Evolutionary conservation across 1,140 invertebrate species (phyloP).

Genomic region (Drosophila biarmipes): DNA sequence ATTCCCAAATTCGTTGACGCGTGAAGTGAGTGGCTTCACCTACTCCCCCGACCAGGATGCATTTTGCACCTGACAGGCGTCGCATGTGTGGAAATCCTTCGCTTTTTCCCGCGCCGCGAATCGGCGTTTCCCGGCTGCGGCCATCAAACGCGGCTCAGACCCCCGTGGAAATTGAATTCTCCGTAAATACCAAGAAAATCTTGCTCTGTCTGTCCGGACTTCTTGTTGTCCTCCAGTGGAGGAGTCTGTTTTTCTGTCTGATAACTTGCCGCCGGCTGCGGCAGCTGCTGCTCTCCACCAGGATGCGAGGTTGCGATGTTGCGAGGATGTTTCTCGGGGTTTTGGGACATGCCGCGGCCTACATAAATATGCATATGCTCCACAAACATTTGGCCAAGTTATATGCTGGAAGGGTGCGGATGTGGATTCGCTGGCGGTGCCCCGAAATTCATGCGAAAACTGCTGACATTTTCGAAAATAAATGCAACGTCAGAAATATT

Average conservation of each 20-base stretch:
- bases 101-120: neutral
- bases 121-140: neutral
- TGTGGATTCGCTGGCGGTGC: neutral
- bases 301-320: neutral
- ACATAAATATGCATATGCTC: conserved; percentile 78
- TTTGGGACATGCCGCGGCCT: conserved; percentile 53
- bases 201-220: conserved; percentile 3
- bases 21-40: conserved; percentile 2
- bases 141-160: conserved; percentile 8
- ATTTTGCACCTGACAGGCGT: conserved; percentile 23
- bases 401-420: neutral
- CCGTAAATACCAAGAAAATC: conserved; percentile 42
- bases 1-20: conserved; percentile 13
- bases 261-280: conserved; percentile 25
- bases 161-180: conserved; percentile 48
- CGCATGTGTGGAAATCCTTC: conserved; percentile 1
- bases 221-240: neutral
- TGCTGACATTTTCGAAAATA: conserved; percentile 77
- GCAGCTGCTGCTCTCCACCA: conserved; percentile 13
- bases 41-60: conserved; percentile 7
- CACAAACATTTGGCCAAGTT: conserved; percentile 70
- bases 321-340: too few species aligned
- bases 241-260: conserved; percentile 15
- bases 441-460: conserved; percentile 72
- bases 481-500: conserved; percentile 76